Base-by-base conservation (phyloP, 2,797 vertebrate genomes). In the Botia almorhae region DNA sequence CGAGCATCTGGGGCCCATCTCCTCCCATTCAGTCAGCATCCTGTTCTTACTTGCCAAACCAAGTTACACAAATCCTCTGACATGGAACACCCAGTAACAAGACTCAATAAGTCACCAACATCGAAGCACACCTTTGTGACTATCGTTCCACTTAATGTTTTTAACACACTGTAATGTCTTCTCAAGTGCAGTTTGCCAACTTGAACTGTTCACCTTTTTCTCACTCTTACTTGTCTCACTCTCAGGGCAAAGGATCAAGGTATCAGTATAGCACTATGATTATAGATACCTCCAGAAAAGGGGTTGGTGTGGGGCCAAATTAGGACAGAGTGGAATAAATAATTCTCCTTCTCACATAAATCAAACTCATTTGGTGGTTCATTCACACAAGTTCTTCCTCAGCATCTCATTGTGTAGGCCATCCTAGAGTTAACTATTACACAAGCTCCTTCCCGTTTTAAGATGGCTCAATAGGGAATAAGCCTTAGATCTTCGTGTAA, bases 1-100 rank as follows among this genome's bases (percentile, higher is more conserved):
- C 0, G 65, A 73, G 73, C 68, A 26, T 61, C 82, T 93, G 90
- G 93, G 93, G 17, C 92, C 85, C 13, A 94, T 90, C 90, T 93
- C 14, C 43, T 23, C 78, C 61, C 33, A 55, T 19, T 58, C 58
- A 80, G 69, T 51, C 69, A 70, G 64, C 74, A 75, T 85, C 84
- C 73, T 82, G 79, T 60, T 79, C 74, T 19, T n/a, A 83, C 84
- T 79, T 83, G 84, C 82, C 84, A 80, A 53, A 56, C 10, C 1
- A 19, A 81, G 64, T 43, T 10, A 65, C 56, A 46, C 48, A 69
- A 74, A 55, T 39, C 48, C 65, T 55, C 63, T 5, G 46, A 55
- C 63, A 53, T 8, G 10, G 26, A 29, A 61, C 60, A 48, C 17
- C 43, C 43, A 48, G 33, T 19, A 7, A 69, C 23, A 50, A 0